These are phyloP conservation scores for Carlito syrichta DNA, from an alignment of 2,113 vertebrate species.

Conservation along the genomic window DNA sequence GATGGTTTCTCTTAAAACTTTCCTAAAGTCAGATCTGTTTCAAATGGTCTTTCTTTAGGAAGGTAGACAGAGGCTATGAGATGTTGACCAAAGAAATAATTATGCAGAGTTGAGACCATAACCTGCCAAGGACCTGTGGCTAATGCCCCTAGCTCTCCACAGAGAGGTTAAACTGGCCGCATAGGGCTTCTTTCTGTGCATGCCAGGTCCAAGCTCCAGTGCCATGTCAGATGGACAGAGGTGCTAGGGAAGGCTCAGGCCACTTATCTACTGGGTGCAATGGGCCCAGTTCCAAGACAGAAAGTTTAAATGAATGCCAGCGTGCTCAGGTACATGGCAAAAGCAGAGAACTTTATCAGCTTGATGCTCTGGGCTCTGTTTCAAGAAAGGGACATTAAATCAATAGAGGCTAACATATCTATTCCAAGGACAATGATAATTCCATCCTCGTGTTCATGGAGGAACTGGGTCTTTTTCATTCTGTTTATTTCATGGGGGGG, in stretches of 20 bases:
- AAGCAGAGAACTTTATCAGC: background rate
- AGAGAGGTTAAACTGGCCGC: background rate
- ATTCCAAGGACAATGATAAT: background rate
- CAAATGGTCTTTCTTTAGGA: background rate
- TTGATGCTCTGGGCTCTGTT: background rate
- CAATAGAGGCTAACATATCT: background rate
- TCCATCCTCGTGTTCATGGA: background rate
- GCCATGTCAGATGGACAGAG: background rate
- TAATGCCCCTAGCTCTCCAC: background rate
- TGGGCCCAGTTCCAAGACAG: background rate
- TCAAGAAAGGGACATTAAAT: background rate
- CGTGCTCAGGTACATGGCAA: background rate
- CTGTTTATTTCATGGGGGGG: background rate
- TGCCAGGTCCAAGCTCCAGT: background rate
- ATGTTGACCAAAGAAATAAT: background rate
- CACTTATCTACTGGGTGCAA: background rate
- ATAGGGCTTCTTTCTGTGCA: accelerated
- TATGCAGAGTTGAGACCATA: background rate
- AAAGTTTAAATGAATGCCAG: background rate
- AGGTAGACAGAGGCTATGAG: background rate
- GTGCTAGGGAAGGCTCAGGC: background rate
- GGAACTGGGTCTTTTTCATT: background rate
- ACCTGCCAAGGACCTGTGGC: background rate
- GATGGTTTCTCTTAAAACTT: background rate
- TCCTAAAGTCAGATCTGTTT: background rate